Evolutionary conservation across 2,888 invertebrate species (phyloP).

Genomic region (Cremastobaeus sp.): DNA sequence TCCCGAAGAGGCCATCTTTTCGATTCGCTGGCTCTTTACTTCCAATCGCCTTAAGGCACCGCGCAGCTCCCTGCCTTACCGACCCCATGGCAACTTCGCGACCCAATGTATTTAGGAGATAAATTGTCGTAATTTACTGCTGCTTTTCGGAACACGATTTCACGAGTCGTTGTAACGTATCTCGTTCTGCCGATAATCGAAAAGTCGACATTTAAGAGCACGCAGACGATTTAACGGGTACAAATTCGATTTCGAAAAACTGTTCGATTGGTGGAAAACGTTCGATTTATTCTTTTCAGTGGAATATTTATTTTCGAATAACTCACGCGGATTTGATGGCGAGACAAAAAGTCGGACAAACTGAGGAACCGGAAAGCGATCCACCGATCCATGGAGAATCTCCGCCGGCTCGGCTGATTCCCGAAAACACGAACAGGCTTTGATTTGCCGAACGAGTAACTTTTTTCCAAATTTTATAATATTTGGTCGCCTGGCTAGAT

Average conservation of each 20-base stretch:
- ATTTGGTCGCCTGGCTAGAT: no score
- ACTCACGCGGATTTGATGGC: constrained; percentile 13
- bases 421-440: constrained; percentile 2
- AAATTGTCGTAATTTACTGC: no score
- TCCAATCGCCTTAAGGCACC: background rate
- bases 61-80: constrained; percentile 5
- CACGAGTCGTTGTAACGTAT: no score
- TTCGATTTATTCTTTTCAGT: constrained; percentile 3
- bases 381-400: background rate
- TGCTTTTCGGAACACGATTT: no score
- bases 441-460: constrained; percentile 19
- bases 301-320: constrained; percentile 3
- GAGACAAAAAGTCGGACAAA: constrained; percentile 8
- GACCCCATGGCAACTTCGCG: no score
- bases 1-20: background rate
- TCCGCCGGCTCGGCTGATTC: background rate
- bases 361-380: constrained; percentile 29
- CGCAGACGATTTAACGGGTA: no score
- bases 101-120: no score
- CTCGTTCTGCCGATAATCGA: no score
- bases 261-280: no score
- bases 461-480: constrained; percentile 2
- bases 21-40: background rate
- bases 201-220: no score
- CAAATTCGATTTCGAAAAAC: background rate